Evolutionary conservation across 2,797 vertebrate genomes (phyloP), one percentile per base, ranked within the genome.

Genomic region (Arnoldichthys spilopterus): DNA sequence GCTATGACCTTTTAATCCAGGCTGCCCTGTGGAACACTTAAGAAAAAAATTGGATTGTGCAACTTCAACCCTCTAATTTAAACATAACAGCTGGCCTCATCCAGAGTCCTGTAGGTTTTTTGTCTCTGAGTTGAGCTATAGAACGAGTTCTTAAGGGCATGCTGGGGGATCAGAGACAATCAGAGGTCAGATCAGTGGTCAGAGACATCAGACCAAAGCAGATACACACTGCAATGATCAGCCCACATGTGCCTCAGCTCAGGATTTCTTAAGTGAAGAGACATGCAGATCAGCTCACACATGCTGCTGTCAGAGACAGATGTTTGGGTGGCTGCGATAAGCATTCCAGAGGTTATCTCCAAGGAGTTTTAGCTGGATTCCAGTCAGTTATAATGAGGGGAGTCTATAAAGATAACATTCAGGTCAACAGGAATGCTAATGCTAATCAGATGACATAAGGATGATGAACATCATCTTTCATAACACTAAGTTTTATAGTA

Each of bases 301-400:
- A 37, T 34, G 13, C 32, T 11, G 53, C 71, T 74, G 69, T 53
- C 54, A 37, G 34, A 74, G 45, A 43, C 68, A 76, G 67, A 74
- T 77, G 77, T 69, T 47, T 37, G 26, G 34, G 20, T 53, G 43
- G 62, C 32, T 67, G 18, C n/a, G 8, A 47, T 62, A 30, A 34
- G 32, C 58, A 32, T 80, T 82, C 63, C 70, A 32, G 58, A 58
- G 71, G 70, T 77, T 72, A 79, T 72, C 40, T 54, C 53, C 73
- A 37, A 75, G 72, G 64, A 63, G 47, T 30, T 54, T 53, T 43
- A 40, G n/a, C 64, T 75, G 64, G 64, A 70, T 70, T 51, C 2
- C 15, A 20, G 40, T 45, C 45, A 20, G 20, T 47, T 66, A 30
- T 30, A 72, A 72, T 7, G 70, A 37, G 24, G 20, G 61, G 63